Base-by-base conservation (phyloP, 2,113 vertebrate species). In the Elgaria multicarinata region DNA sequence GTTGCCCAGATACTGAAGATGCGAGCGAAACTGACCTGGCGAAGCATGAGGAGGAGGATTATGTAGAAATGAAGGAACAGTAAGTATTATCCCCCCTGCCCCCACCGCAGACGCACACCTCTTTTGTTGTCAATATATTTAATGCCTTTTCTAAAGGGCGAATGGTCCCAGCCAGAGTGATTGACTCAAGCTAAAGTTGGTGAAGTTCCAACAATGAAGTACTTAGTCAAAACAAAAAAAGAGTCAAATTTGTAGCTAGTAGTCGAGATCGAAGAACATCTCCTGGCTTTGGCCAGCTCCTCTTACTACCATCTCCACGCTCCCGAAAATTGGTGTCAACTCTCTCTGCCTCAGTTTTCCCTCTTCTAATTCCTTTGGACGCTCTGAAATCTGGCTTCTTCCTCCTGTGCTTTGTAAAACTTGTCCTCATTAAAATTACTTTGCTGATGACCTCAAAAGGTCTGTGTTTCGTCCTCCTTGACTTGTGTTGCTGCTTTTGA, bases 11-110 rank as follows among this genome's bases (percentile, higher is more conserved):
- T 95, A 99, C 99, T 0, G 99, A 99, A 95, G 99, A 99, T 97
- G 99, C 99, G 91, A 99, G 99, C 86, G 99, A 99, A 94, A 99
- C 99, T 0, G 99, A 99, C 92, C 95, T 99, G 91, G 99, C 98
- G 81, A 99, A 99, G 91, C 99, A 99, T 0, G 98, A 99, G 44
- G 99, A 99, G 76, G 98, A 99, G 82, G 99, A 99, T 93, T 99
- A 98, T 85, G 98, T 99, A 72, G 99, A 99, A 96, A 99, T 99
- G 96, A 99, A 99, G 96, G 99, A 99, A 87, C 99, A 99, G 99
- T 99, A 94, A 98, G 99, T 98, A 92, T 87, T 46, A 4, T 31
- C 33, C 33, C n/a, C 31, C 28, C n/a, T n/a, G n/a, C 10, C 3
- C 42, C 26, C 31, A 16, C 28, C 14, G 8, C 14, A 36, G 14